Percentiles rank a stretch among this genome's conserved stretches.
phyloP scores from a whole-genome alignment of 2,888 invertebrate species.

The Chironomus tentans region DNA sequence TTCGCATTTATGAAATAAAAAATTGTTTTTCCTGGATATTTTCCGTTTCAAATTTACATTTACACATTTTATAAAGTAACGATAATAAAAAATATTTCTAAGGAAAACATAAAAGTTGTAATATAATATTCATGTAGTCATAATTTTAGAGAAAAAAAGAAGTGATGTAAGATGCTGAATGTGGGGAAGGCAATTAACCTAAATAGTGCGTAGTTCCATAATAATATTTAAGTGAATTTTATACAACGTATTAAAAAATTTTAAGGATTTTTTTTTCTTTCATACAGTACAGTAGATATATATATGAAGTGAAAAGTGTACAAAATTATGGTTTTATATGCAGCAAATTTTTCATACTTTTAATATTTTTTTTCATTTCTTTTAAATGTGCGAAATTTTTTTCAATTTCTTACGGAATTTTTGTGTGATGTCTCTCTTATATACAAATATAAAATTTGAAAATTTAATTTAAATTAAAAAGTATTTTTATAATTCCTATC shows the following conservation, averaged over 20 bases:
- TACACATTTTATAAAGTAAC: not conserved
- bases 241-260: not conserved
- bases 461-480: not conserved
- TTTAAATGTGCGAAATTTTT: constrained; percentile 4
- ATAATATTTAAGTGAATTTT: not conserved
- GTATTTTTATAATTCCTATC: not conserved
- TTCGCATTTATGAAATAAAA: not conserved
- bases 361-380: not conserved
- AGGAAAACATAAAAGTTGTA: no score
- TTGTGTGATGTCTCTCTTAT: not conserved
- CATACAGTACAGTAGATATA: not conserved
- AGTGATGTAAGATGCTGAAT: not conserved
- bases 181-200: not conserved
- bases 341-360: constrained; percentile 11
- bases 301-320: constrained; percentile 22
- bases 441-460: not conserved
- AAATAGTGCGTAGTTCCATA: not conserved
- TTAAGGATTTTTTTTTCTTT: not conserved
- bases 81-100: no score
- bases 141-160: not conserved
- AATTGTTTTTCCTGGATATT: not conserved
- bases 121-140: no score
- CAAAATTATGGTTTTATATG: constrained; percentile 7
- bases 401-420: not conserved
- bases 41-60: not conserved